These are phyloP conservation scores for Magallana gigas DNA, from an alignment of 1,140 invertebrate genomes.

Conservation along the genomic window DNA sequence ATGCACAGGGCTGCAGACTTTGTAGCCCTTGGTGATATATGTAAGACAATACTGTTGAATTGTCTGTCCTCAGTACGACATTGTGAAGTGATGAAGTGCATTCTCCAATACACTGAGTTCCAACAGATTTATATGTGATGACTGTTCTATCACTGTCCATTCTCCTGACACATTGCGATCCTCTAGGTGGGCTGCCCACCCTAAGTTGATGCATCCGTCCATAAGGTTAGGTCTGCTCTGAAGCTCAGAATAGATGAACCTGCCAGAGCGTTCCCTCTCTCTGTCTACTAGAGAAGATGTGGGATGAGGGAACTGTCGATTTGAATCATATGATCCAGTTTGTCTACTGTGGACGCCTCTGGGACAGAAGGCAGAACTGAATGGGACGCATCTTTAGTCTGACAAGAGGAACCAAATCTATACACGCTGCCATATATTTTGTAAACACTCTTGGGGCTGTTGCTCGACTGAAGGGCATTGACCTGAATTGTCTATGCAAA, in stretches of 20 bases:
- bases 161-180: too few relatives aligned
- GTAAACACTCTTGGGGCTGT: not conserved
- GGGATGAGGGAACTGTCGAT: too few relatives aligned
- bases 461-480: slow-evolving; percentile 50
- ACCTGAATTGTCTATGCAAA: slow-evolving; percentile 17
- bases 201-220: too few relatives aligned
- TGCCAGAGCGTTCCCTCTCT: too few relatives aligned
- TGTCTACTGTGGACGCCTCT: too few relatives aligned
- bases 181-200: too few relatives aligned
- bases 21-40: not conserved
- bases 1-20: not conserved
- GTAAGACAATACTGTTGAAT: slow-evolving; percentile 48
- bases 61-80: slow-evolving; percentile 42
- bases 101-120: slow-evolving; percentile 34
- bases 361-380: too few relatives aligned
- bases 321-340: too few relatives aligned
- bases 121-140: not conserved
- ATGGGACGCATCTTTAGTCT: slow-evolving; percentile 39
- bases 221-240: too few relatives aligned
- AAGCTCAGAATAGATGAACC: too few relatives aligned
- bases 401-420: slow-evolving; percentile 38
- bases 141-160: too few relatives aligned
- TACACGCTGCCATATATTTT: slow-evolving; percentile 38
- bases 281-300: too few relatives aligned
- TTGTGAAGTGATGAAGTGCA: not conserved